Conservation (phyloP, 2,888 invertebrate species). For the Cheilosia pagana region DNA sequence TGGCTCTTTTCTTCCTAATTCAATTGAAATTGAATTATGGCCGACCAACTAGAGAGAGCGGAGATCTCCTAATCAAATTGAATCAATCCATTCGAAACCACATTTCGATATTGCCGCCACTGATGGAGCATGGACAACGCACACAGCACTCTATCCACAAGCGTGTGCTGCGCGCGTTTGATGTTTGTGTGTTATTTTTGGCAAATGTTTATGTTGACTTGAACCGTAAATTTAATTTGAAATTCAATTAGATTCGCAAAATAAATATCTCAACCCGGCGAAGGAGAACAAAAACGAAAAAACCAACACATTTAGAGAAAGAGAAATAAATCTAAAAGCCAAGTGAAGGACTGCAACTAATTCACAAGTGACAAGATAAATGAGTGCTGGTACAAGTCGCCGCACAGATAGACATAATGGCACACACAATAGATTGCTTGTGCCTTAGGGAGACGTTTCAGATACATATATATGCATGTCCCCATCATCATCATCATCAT, state of each 20-base stretch:
- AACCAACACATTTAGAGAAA: neutral
- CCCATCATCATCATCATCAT: constrained; percentile 40
- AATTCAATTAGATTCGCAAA: constrained; percentile 71
- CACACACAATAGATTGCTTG: constrained; percentile 45
- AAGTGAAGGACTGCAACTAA: constrained; percentile 62
- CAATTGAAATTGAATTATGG: constrained; percentile 70
- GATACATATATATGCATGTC: constrained; percentile 18
- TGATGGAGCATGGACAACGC: neutral
- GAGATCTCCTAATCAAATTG: constrained; percentile 64
- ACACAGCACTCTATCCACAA: constrained; percentile 21
- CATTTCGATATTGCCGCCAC: constrained; percentile 47
- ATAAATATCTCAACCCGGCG: constrained; percentile 21
- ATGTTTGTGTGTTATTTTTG: constrained; percentile 72
- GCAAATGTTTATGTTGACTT: constrained; percentile 74
- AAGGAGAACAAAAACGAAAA: constrained; percentile 14
- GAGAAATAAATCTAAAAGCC: constrained; percentile 46
- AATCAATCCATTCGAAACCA: constrained; percentile 62
- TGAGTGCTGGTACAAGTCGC: neutral
- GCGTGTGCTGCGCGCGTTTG: constrained; percentile 36
- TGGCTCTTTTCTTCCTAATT: constrained; percentile 40
- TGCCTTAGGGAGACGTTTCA: constrained; percentile 43
- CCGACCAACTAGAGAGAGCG: constrained; percentile 23
- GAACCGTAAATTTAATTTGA: constrained; percentile 73
- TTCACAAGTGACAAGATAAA: constrained; percentile 60
- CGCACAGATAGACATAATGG: neutral